Conservation (phyloP, 2,797 vertebrate species). For the Xenentodon cancila region DNA sequence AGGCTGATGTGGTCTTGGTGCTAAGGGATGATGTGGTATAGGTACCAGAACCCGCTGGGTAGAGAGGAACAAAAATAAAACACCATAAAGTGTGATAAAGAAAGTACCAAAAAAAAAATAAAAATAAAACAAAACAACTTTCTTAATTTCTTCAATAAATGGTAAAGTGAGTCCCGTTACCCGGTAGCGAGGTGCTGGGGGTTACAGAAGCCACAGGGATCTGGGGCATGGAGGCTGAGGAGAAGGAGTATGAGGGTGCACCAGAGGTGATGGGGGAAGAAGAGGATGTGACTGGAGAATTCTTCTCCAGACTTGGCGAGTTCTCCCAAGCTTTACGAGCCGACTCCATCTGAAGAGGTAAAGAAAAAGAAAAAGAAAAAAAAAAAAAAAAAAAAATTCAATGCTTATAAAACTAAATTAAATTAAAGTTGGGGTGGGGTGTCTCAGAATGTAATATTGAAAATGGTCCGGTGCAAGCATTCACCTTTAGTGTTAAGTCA, state of each 20-base stretch:
- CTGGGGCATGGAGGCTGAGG: conserved; percentile 93
- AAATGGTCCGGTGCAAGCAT: background rate
- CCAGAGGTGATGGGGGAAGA: conserved; percentile 89
- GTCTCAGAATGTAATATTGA: too few relatives aligned
- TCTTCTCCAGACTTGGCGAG: conserved; percentile 96
- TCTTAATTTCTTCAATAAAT: background rate
- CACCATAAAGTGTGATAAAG: background rate
- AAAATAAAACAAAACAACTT: background rate
- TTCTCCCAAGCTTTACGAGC: conserved; percentile 99
- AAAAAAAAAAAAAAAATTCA: too few relatives aligned
- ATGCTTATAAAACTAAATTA: background rate
- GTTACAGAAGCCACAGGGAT: conserved; percentile 98
- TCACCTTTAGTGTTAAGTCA: conserved; percentile 97
- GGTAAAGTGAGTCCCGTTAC: conserved; percentile 68
- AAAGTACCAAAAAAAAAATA: background rate
- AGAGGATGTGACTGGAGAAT: conserved; percentile 90
- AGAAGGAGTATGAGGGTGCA: conserved; percentile 91
- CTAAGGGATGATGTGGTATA: conserved; percentile 97
- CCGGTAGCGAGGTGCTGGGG: conserved; percentile 94
- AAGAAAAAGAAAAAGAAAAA: too few relatives aligned
- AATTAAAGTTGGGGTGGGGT: background rate
- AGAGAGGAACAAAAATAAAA: background rate
- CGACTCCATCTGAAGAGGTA: conserved; percentile 91
- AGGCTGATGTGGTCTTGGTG: conserved; percentile 95
- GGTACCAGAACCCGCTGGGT: conserved; percentile 88